Evolutionary conservation across 1,140 invertebrate species (phyloP), one percentile per base, ranked within the genome.

Genomic region (Batillaria attramentaria): DNA sequence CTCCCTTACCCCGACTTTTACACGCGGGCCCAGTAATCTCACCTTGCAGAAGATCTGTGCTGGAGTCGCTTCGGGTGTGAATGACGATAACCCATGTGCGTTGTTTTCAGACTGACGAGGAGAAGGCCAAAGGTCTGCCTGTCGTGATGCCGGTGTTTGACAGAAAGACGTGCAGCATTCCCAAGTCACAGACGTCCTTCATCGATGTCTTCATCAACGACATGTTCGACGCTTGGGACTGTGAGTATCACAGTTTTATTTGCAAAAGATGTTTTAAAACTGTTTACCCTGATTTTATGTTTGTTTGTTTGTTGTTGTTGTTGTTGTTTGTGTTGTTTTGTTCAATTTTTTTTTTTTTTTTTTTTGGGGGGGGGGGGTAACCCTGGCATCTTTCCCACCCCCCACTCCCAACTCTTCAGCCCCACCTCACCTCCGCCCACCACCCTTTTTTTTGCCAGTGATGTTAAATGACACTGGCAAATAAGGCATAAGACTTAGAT

Each of bases 91-190:
- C 42, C 35, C 8, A 31, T 39, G 70, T 31, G 42, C n/a, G n/a
- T n/a, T n/a, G n/a, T n/a, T 87, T 87, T n/a, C 93, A 98, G 93
- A 98, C 97, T 43, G 97, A 98, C 86, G 96, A 98, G 89, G 97
- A 98, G 90, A 98, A 97, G 87, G 92, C 92, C 1, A 92, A 93
- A 75, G 94, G 94, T 75, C 90, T 99, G 82, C 97, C 97, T 3
- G 95, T 98, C 3, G 96, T 98, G 68, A 99, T 99, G 97, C 97
- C 97, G 1, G 95, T 97, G 93, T 99, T 99, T 90, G 97, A 98
- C 85, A 93, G 97, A 86, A 93, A 93, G 66, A 95, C 96, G 13
- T 98, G 97, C 91, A 98, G 96, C 81, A 97, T 99, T 90, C 96
- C 97, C 73, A 97, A 98, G 92, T 97, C 96, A 66, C 97, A 99